Percentiles rank a stretch among this genome's conserved stretches.
These are phyloP conservation scores for Neomonachus schauinslandi DNA, from an alignment of 2,113 vertebrate species.

Conservation along the genomic window DNA sequence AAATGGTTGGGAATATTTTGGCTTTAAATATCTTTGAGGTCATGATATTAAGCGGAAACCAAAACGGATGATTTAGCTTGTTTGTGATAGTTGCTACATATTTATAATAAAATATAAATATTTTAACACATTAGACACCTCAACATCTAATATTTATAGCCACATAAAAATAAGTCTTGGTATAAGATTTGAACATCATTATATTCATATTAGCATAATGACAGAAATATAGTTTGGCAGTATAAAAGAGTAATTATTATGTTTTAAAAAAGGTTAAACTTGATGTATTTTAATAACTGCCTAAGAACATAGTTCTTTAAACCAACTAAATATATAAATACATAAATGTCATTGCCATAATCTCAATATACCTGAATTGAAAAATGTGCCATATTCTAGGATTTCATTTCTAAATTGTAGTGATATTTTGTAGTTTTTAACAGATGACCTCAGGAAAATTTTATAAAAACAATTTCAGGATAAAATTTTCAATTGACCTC, in stretches of 20 bases:
- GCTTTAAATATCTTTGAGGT: not conserved
- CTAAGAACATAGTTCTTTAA: not conserved
- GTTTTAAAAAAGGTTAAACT: not conserved
- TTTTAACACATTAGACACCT: not conserved
- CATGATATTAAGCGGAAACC: not conserved
- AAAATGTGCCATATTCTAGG: not conserved
- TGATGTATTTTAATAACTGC: not conserved
- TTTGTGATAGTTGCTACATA: not conserved
- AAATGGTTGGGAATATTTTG: not conserved
- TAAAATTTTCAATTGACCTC: conserved; percentile 4
- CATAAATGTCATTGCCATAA: not conserved
- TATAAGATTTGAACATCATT: not conserved
- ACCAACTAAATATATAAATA: not conserved
- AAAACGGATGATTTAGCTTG: not conserved
- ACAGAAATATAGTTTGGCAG: not conserved
- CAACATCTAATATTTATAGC: not conserved
- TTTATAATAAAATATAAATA: not conserved
- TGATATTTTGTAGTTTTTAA: conserved; percentile 3
- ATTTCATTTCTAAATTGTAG: not conserved
- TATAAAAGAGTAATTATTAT: not conserved
- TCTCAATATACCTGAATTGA: not conserved
- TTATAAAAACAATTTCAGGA: conserved; percentile 13
- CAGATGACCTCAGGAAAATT: not conserved
- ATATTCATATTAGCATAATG: not conserved
- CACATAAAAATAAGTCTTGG: not conserved